These are phyloP conservation scores for Scatophagus argus DNA, from an alignment of 2,113 vertebrate genomes.

Conservation along the genomic window DNA sequence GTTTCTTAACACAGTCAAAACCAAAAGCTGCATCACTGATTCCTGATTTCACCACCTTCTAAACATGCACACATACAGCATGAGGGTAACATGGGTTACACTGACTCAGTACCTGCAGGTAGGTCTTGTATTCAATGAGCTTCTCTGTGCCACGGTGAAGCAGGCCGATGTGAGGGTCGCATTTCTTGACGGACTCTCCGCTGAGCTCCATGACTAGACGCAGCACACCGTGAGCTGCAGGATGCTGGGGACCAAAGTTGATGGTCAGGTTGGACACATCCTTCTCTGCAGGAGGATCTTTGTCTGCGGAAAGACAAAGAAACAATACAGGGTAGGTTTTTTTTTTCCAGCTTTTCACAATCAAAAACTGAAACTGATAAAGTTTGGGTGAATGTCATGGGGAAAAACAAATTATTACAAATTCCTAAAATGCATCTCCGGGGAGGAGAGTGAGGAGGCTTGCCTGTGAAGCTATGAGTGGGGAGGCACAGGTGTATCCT, in stretches of 20 bases:
- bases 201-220: constrained; percentile 95
- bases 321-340: neutral
- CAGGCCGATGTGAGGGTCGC: constrained; percentile 94
- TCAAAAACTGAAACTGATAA: neutral
- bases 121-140: constrained; percentile 96
- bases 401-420: too few relatives aligned
- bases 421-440: too few relatives aligned
- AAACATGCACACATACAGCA: neutral
- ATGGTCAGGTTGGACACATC: constrained; percentile 90
- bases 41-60: neutral
- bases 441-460: too few relatives aligned
- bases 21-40: neutral
- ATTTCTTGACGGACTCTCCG: constrained; percentile 93
- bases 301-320: constrained; percentile 82
- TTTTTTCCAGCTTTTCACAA: neutral
- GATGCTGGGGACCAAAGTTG: constrained; percentile 98
- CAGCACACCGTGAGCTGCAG: constrained; percentile 94
- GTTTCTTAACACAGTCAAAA: neutral
- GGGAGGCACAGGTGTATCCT: too few relatives aligned
- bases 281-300: constrained; percentile 86
- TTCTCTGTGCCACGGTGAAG: constrained; percentile 96
- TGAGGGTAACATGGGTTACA: too few relatives aligned
- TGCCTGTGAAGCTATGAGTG: too few relatives aligned
- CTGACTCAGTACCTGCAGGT: constrained; percentile 88
- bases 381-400: too few relatives aligned